Evolutionary conservation across 2,113 vertebrate species (phyloP).

Genomic region (Seriola dumerili): DNA sequence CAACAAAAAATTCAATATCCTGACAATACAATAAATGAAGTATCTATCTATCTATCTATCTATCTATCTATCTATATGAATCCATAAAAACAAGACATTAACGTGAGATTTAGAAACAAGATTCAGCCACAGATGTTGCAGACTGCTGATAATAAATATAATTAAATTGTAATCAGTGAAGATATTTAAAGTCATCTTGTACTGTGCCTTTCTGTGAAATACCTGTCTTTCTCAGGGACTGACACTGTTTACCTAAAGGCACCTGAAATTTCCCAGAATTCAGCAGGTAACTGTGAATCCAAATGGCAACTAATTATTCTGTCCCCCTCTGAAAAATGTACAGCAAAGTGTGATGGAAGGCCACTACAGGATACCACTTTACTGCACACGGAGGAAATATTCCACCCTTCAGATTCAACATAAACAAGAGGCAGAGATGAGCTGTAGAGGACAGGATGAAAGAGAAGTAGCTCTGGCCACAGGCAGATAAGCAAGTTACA

Average conservation of each 20-base stretch:
- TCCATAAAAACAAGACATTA: slow-evolving; percentile 1
- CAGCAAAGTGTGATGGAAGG: slow-evolving; percentile 47
- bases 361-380: slow-evolving; percentile 67
- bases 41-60: no score
- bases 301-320: slow-evolving; percentile 80
- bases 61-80: background rate
- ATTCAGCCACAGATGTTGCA: background rate
- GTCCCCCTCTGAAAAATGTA: slow-evolving; percentile 52
- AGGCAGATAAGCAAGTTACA: slow-evolving; percentile 71
- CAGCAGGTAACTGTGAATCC: slow-evolving; percentile 75
- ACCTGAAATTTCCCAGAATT: slow-evolving; percentile 64
- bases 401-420: slow-evolving; percentile 62
- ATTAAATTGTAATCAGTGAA: slow-evolving; percentile 30
- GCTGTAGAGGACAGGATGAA: slow-evolving; percentile 66
- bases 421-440: slow-evolving; percentile 63
- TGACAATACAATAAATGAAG: background rate
- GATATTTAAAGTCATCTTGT: slow-evolving; percentile 7
- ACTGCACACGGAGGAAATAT: slow-evolving; percentile 44
- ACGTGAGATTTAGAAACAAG: slow-evolving; percentile 7
- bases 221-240: slow-evolving; percentile 33
- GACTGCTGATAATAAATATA: slow-evolving; percentile 11
- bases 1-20: background rate
- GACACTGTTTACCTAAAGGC: slow-evolving; percentile 64
- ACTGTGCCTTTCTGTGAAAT: slow-evolving; percentile 38
- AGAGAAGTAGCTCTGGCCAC: slow-evolving; percentile 65